These are phyloP conservation scores for Merops nubicus DNA, from an alignment of 2,113 vertebrate species.

Conservation along the genomic window DNA sequence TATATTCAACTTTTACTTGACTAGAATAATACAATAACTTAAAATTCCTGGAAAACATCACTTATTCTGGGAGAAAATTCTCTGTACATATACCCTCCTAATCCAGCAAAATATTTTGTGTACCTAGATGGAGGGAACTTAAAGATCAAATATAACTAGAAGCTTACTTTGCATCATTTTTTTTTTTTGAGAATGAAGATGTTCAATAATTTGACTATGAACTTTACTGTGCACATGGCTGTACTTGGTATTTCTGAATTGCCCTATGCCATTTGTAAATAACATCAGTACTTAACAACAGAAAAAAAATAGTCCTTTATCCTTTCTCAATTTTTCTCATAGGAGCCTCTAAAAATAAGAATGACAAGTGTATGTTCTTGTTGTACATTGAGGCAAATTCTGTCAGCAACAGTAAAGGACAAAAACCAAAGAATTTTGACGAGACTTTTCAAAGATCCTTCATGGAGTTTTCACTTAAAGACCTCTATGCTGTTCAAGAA, in stretches of 20 bases:
- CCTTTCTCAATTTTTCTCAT: slow-evolving; percentile 24
- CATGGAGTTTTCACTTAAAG: slow-evolving; percentile 94
- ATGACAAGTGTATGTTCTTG: slow-evolving; percentile 96
- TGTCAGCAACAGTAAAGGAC: slow-evolving; percentile 94
- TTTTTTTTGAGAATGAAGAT: neutral
- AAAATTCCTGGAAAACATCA: neutral
- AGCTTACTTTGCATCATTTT: neutral
- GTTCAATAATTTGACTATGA: neutral
- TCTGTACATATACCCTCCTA: fast-evolving
- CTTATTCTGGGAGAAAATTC: neutral
- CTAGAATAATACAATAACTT: neutral
- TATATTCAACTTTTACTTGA: neutral
- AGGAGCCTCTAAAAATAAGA: slow-evolving; percentile 88
- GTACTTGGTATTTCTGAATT: neutral
- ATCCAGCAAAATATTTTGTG: neutral
- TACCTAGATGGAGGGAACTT: neutral
- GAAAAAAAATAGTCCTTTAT: neutral
- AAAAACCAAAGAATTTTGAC: slow-evolving; percentile 78
- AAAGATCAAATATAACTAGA: neutral
- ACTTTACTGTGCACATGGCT: neutral
- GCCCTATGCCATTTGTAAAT: neutral
- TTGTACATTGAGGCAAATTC: slow-evolving; percentile 94
- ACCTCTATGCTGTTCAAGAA: slow-evolving; percentile 95
- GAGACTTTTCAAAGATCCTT: slow-evolving; percentile 70
- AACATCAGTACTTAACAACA: neutral